Base-by-base conservation (phyloP, 2,797 vertebrate species). In the Manis javanica region DNA sequence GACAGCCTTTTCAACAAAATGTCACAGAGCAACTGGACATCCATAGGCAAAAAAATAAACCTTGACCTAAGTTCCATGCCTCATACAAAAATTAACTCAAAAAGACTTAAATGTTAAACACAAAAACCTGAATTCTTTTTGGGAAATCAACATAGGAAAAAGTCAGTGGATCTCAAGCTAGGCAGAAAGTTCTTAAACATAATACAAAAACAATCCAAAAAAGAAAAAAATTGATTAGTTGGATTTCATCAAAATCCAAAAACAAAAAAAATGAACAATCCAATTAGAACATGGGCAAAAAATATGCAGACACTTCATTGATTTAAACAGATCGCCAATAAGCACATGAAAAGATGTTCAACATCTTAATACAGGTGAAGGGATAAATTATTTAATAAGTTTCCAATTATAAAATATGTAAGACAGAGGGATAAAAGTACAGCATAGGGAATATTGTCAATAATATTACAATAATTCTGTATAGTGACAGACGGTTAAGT, bases 11-110 rank as follows among this genome's bases (percentile, higher is more conserved):
- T 74, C 68, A 64, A 84, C 34, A 34, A 91, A 84, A 53, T 24
- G 31, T 49, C 72, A 15, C 8, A 29, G 29, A 78, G 57, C 31
- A 89, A 63, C 10, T 29, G 55, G 71, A 39, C 26, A 72, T 57
- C 15, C 7, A 71, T 0, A 34, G 19, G 49, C 31, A 85, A 89
- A 92, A 79, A 75, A 42, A 83, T 23, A 46, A n/a, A 84, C 31
- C 64, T 29, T 83, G 31, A 94, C 31, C 7, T 85, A 79, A 39
- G 7, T 77, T 15, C 64, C 46, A 46, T 63, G 61, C 29, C 4
- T 86, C 59, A 93, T 29, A 81, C 3, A 86, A 89, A 92, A 89
- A 49, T 90, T 69, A 71, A 90, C 7, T 59, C 51, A 84, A 89
- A 89, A 66, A 29, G 37, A 71, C 21, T 90, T 63, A 63, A 71